Evolutionary conservation across 2,888 invertebrate species (phyloP), one percentile per base, ranked within the genome.

Genomic region (Isoperla grammatica): DNA sequence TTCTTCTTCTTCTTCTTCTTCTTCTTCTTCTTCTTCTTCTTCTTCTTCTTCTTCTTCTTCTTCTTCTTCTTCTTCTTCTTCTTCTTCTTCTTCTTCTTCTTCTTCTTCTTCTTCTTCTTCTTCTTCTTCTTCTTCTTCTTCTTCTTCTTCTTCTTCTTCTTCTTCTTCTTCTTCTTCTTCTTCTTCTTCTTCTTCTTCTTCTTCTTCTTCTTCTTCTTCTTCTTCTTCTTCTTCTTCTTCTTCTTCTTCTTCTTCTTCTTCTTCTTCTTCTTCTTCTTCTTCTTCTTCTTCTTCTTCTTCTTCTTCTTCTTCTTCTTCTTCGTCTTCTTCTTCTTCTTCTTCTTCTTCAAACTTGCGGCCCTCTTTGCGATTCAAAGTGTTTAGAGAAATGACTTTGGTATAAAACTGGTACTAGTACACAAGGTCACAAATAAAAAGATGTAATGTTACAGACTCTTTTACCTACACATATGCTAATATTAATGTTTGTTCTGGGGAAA

Each of bases 181-280:
- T 43, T 53, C n/a, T 58, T 60, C 56, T 67, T 65, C 46, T 29
- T 22, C 23, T 6, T 46, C 9, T 1, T 6, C 23, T 23, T 12
- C 15, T 0, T 48, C 23, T 50, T 17, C 23, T 15, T 1, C 48
- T 48, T 13, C 17, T 50, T 20, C 11, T 2, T 17, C 2, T 5
- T 1, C 15, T 15, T 46, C 5, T 46, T 15, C 6, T 2, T 15
- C 12, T 2, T 46, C 15, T 3, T 46, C 15, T 46, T 2, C 12
- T 4, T 15, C 15, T 2, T 4, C 15, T 15, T 4, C 3, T 15
- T 1, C 15, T 15, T 12, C 15, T n/a, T 15, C 15, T 46, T 15
- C 5, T 3, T 4, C 1, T 46, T 13, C 5, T 13, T 8, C 35
- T 2, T 9, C 29, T 1, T 2, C 4, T 4, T 6, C n/a, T n/a